Conservation (phyloP, 2,113 vertebrate genomes). For the Trinectes maculatus region DNA sequence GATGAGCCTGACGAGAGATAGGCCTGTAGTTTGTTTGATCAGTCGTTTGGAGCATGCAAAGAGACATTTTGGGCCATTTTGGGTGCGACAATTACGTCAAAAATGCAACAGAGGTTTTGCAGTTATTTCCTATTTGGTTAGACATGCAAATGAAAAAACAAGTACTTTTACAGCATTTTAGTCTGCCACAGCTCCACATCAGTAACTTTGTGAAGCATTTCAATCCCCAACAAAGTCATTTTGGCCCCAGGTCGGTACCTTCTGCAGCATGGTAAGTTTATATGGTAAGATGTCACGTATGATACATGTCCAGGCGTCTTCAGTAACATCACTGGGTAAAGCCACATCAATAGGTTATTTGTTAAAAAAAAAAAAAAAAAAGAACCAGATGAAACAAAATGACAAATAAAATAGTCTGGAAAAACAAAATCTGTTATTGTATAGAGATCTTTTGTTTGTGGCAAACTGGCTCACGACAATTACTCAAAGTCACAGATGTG, state of each 20-base stretch:
- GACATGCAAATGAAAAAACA: neutral
- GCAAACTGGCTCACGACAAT: constrained; percentile 6
- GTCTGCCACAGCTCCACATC: constrained; percentile 1
- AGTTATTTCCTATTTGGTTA: neutral
- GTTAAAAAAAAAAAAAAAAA: constrained; percentile 24
- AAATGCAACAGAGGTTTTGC: constrained; percentile 6
- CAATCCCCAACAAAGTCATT: neutral
- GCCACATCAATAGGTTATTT: constrained; percentile 29
- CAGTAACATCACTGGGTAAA: constrained; percentile 15
- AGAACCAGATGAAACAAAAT: constrained; percentile 45
- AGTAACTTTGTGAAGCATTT: neutral
- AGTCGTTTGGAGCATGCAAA: neutral
- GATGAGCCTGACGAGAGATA: neutral
- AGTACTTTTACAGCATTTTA: neutral
- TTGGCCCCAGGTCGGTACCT: neutral
- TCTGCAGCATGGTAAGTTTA: neutral
- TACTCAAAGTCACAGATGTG: constrained; percentile 2
- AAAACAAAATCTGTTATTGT: constrained; percentile 1
- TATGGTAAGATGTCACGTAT: constrained; percentile 1
- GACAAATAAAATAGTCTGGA: constrained; percentile 27
- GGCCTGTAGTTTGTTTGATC: constrained; percentile 20
- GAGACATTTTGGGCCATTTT: neutral
- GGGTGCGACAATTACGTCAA: neutral
- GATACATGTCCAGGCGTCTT: constrained; percentile 4
- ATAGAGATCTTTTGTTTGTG: constrained; percentile 12